Percentiles rank a stretch among this genome's conserved stretches.
Conservation (phyloP, 2,888 invertebrate species). For the Plemyria rubiginata region DNA sequence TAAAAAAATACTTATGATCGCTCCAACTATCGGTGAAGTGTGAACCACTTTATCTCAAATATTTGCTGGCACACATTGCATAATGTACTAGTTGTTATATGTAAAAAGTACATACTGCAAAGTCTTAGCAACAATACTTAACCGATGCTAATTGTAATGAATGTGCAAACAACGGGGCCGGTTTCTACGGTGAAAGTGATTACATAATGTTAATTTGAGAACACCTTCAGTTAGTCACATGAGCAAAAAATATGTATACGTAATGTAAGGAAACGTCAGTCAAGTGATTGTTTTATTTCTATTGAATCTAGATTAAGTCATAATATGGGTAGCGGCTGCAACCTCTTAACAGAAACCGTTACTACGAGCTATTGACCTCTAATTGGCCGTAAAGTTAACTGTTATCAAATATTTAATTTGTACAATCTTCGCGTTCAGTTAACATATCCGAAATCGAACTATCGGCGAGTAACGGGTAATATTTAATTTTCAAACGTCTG, state of each 20-base stretch:
- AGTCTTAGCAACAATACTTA: constrained; percentile 55
- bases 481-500: constrained; percentile 34
- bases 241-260: constrained; percentile 30
- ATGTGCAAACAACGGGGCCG: constrained; percentile 59
- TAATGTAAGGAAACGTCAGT: constrained; percentile 10
- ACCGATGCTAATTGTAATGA: constrained; percentile 70
- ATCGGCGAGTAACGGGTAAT: constrained; percentile 47
- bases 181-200: constrained; percentile 67
- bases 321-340: constrained; percentile 34
- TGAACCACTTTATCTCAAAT: background rate
- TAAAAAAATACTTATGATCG: background rate
- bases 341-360: constrained; percentile 55
- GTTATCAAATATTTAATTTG: constrained; percentile 77
- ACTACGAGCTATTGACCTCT: constrained; percentile 63
- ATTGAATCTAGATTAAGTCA: constrained; percentile 29
- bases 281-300: constrained; percentile 8
- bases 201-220: constrained; percentile 61
- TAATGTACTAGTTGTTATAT: constrained; percentile 46
- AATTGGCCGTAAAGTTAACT: constrained; percentile 74
- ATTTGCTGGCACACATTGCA: constrained; percentile 23
- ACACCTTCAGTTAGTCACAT: constrained; percentile 52
- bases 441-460: constrained; percentile 61
- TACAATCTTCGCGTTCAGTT: constrained; percentile 56
- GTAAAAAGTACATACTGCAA: constrained; percentile 53
- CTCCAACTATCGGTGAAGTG: background rate